Evolutionary conservation across 2,888 invertebrate species (phyloP), one percentile per base, ranked within the genome.

Genomic region (Drosophila ustulata): DNA sequence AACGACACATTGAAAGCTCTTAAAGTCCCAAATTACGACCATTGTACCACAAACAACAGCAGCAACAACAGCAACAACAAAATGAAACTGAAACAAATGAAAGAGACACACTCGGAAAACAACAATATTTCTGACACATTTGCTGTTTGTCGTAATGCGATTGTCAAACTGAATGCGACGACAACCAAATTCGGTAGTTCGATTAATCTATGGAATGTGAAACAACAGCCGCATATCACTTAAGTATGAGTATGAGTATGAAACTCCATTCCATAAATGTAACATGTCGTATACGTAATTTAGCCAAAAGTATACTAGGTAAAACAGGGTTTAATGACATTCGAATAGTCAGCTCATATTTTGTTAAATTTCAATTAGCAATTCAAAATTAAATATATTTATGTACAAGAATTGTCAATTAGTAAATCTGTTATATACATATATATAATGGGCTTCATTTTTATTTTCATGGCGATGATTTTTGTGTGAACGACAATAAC

Each of bases 1-100:
- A 86, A 86, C 87, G 89, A 86, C 89, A 88, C 84, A 87, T 88
- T 89, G 87, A 86, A 88, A 86, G 82, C 80, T 87, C 82, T 88
- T 86, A 83, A 86, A 88, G 87, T 75, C 78, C 86, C 89, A 88
- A 84, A 88, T 86, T 86, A 86, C 85, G 86, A 82, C 75, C 79
- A 86, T 81, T 86, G 88, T 88, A 88, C 82, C 87, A 83, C 69
- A 78, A 83, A 72, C 81, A 83, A 70, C 37, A 41, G 34, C 45
- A 50, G 45, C 57, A 39, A 39, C 26, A 47, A 2, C 45, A 50
- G 45, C 57, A 39, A 39, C 26, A 47, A 2, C n/a, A 25, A 34
- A 37, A 43, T 32, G 9, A 65, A 43, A 55, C 30, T 39, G 70
- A 78, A 84, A 74, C 75, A 85, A 75, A 85, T 79, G 65, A 72